These are phyloP conservation scores for Acleris laterana DNA, from an alignment of 2,888 invertebrate genomes.

Conservation along the genomic window DNA sequence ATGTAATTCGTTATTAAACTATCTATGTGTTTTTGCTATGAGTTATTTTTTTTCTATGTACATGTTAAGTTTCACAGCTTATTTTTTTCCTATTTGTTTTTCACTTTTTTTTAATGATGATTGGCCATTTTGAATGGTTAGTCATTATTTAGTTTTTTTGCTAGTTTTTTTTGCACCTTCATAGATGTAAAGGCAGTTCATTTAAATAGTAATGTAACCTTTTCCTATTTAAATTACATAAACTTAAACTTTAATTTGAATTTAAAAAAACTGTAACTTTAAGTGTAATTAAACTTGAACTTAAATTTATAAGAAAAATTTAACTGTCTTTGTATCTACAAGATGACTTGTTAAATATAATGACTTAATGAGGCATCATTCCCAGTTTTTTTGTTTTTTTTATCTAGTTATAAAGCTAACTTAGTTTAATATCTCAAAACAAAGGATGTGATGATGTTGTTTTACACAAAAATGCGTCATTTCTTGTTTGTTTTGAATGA, in stretches of 20 bases:
- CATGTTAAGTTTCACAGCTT: constrained; percentile 75
- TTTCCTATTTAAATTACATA: no score
- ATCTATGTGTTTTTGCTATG: constrained; percentile 49
- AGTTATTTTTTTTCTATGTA: constrained; percentile 47
- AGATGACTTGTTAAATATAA: constrained; percentile 56
- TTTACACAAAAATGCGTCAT: not conserved
- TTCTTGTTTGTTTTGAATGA: constrained; percentile 37
- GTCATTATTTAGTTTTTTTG: constrained; percentile 31
- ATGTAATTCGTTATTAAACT: constrained; percentile 27
- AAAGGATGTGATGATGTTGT: constrained; percentile 11
- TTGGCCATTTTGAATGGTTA: constrained; percentile 22
- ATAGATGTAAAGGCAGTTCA: constrained; percentile 26
- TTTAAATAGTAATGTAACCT: not conserved
- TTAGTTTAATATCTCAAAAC: constrained; percentile 31
- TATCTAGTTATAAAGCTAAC: constrained; percentile 64
- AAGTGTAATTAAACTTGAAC: no score
- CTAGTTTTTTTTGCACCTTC: constrained; percentile 33
- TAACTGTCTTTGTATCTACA: constrained; percentile 49
- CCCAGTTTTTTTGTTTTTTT: constrained; percentile 53
- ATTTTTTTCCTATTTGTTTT: constrained; percentile 68
- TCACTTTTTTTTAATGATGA: constrained; percentile 60
- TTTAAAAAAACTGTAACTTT: no score
- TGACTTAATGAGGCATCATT: constrained; percentile 55
- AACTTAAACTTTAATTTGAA: no score
- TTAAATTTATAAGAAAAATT: not conserved